Base-by-base conservation (phyloP, 2,797 vertebrate genomes). In the Pantherophis vulpinus region DNA sequence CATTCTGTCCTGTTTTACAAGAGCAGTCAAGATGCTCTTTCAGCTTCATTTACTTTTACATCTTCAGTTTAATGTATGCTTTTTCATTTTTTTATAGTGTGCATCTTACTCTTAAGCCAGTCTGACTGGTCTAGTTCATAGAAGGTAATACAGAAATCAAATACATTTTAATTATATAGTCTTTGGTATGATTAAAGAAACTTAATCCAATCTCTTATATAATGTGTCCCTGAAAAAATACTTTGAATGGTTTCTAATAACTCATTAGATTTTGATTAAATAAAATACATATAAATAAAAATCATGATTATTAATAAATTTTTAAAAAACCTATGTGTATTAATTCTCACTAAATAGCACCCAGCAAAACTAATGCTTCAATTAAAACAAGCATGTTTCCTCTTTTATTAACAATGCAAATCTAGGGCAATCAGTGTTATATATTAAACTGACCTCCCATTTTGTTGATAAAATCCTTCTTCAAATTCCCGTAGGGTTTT, bases 401-500 rank as follows among this genome's bases (percentile, higher is more conserved):
- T 14, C 7, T 70, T 93, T 79, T 60, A 87, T 87, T 93, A 63
- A 55, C 0, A 79, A 3, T 86, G 55, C 88, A 94, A 93, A 88
- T 93, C 86, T 89, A 92, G 60, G 55, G 20, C 91, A 87, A 89
- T 61, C 56, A 27, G 56, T 90, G 66, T 0, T 87, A 59, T 66
- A 79, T 54, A 87, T 89, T 91, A 90, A 91, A 97, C 98, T 61
- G 96, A 99, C 99, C 99, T 99, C 97, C 99, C 99, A 86, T 99
- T 99, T 97, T 98, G 99, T 96, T 99, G 98, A 98, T 99, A 99
- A 97, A 99, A 99, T 42, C 98, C 98, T 88, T 99, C 99, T 97
- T 99, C 99, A 97, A 99, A 99, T 96, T 99, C 99, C 93, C 98
- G 97, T 96, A 99, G 98, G 83, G 98, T 99, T 98, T 98, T 99